phyloP scores from a whole-genome alignment of 2,888 invertebrate genomes.

The Tachystola acroxantha region DNA sequence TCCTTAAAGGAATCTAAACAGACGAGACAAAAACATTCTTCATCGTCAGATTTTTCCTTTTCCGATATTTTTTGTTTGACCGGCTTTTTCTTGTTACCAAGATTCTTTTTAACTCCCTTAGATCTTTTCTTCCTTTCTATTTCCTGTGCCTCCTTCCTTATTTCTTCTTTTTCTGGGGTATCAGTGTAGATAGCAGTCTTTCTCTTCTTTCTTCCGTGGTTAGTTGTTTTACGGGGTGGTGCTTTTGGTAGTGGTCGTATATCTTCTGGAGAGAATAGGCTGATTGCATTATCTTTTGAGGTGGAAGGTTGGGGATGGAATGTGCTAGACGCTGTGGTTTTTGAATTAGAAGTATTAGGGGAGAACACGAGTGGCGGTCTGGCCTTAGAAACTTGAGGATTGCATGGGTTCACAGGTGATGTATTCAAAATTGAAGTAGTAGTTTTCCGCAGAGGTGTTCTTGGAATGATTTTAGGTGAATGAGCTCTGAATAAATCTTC shows the following conservation, averaged over 20 bases:
- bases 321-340: too few species aligned
- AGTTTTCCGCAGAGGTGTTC: too few species aligned
- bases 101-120: background rate
- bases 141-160: slow-evolving; percentile 16
- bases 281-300: too few species aligned
- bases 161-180: slow-evolving; percentile 10
- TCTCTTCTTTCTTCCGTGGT: background rate
- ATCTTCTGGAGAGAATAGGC: slow-evolving; percentile 10
- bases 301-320: too few species aligned
- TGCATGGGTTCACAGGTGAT: too few species aligned
- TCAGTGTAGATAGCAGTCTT: slow-evolving; percentile 4
- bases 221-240: slow-evolving; percentile 8
- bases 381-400: too few species aligned
- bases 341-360: too few species aligned
- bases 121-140: slow-evolving; percentile 5
- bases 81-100: background rate
- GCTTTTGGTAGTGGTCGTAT: slow-evolving; percentile 7
- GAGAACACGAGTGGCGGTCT: too few species aligned
- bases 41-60: slow-evolving; percentile 12
- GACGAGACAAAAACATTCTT: slow-evolving; percentile 3
- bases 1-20: background rate
- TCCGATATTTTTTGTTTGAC: slow-evolving; percentile 2
- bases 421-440: too few species aligned
- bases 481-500: too few species aligned
- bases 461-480: too few species aligned